Percentiles rank a stretch among this genome's conserved stretches.
Conservation (phyloP, 1,140 invertebrate genomes). For the Brachionus rubens region DNA sequence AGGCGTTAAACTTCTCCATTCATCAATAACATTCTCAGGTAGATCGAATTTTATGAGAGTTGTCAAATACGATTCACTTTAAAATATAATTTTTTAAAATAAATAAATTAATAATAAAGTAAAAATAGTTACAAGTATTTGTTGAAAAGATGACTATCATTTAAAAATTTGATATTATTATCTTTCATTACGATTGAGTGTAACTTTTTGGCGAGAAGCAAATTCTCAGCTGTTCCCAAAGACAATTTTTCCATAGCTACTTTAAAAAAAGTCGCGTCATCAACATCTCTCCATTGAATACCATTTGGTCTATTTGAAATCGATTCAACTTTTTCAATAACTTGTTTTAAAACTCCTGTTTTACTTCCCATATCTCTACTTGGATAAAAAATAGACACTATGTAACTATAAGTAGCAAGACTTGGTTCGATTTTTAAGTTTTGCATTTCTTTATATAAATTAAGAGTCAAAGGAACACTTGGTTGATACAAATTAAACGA, state of each 20-base stretch:
- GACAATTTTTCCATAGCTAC: constrained; percentile 38
- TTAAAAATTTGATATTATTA: constrained; percentile 37
- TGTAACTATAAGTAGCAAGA: constrained; percentile 19
- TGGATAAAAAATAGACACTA: constrained; percentile 37
- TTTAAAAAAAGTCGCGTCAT: constrained; percentile 35
- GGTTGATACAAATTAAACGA: constrained; percentile 25
- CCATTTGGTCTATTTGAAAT: neutral
- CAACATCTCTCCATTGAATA: constrained; percentile 19
- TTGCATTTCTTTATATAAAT: constrained; percentile 41
- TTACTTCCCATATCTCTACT: constrained; percentile 8
- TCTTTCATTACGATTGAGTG: constrained; percentile 14
- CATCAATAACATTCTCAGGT: constrained; percentile 22
- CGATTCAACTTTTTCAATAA: neutral
- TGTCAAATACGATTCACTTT: constrained; percentile 27
- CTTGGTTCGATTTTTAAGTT: constrained; percentile 30
- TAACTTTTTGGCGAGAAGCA: neutral
- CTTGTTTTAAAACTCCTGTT: constrained; percentile 28
- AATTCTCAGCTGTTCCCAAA: neutral
- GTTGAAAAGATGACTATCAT: constrained; percentile 11
- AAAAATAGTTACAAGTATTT: constrained; percentile 22
- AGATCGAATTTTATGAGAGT: constrained; percentile 1
- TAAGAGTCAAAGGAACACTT: constrained; percentile 21
- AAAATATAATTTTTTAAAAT: neutral
- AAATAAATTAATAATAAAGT: neutral
- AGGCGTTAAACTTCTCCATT: constrained; percentile 41